Percentiles rank a stretch among this genome's conserved stretches.
Evolutionary conservation across 2,888 invertebrate genomes (phyloP).

Genomic region (Dromius quadrimaculatus): DNA sequence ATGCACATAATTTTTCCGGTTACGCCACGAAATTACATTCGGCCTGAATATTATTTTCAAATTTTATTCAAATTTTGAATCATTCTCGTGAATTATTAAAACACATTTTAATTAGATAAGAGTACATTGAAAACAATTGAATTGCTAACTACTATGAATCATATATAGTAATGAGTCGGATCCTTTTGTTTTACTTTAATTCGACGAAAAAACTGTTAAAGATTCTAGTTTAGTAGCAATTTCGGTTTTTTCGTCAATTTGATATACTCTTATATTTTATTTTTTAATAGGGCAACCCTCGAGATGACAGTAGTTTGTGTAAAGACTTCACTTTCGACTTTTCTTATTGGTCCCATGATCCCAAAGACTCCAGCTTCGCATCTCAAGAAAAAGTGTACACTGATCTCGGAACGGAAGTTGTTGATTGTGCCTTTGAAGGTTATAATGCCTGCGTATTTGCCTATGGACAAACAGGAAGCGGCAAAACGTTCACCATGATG

Average conservation of each 20-base stretch:
- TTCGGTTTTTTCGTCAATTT: slow-evolving; percentile 2
- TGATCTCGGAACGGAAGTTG: slow-evolving; percentile 82
- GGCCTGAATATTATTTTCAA: too few species aligned
- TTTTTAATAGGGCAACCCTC: slow-evolving; percentile 61
- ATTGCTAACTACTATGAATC: too few species aligned
- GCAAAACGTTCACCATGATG: slow-evolving; percentile 95
- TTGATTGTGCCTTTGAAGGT: slow-evolving; percentile 84
- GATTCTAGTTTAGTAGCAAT: too few species aligned
- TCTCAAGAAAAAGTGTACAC: slow-evolving; percentile 86
- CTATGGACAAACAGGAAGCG: slow-evolving; percentile 92
- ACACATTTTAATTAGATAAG: too few species aligned
- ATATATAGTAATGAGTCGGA: too few species aligned
- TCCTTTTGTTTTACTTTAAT: too few species aligned
- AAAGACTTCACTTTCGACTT: slow-evolving; percentile 92
- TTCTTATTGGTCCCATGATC: slow-evolving; percentile 88
- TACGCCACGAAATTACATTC: too few species aligned
- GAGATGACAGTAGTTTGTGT: slow-evolving; percentile 68
- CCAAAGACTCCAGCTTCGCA: slow-evolving; percentile 77
- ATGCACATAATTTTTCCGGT: too few species aligned
- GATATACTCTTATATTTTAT: neutral
- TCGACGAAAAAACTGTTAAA: too few species aligned
- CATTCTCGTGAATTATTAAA: too few species aligned
- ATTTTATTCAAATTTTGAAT: too few species aligned
- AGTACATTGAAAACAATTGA: too few species aligned
- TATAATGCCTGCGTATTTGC: slow-evolving; percentile 94